phyloP scores from a whole-genome alignment of 23 tunicate species.

The Botrylloides violaceus region DNA sequence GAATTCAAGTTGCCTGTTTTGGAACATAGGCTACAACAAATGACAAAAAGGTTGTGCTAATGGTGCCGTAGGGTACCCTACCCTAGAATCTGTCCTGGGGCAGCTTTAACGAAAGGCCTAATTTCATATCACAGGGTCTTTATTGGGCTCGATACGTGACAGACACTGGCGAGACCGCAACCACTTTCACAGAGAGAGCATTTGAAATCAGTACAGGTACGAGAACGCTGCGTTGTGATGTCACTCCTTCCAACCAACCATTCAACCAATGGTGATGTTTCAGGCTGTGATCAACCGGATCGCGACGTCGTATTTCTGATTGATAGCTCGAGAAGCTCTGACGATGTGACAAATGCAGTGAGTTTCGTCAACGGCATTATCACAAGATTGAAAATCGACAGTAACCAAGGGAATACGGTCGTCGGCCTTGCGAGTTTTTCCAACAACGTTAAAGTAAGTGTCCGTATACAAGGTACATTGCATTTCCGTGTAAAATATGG shows the following conservation, averaged over 20 bases:
- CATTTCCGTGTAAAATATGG: too few relatives aligned
- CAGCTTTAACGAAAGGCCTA: too few relatives aligned
- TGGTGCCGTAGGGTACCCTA: too few relatives aligned
- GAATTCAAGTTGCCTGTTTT: too few relatives aligned
- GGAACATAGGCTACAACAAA: too few relatives aligned
- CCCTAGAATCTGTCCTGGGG: too few relatives aligned
- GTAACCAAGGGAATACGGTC: slow-evolving; percentile 22
- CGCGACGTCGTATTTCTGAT: slow-evolving; percentile 65
- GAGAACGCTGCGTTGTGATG: too few relatives aligned
- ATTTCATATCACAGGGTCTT: background rate
- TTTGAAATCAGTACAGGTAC: background rate
- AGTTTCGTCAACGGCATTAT: slow-evolving; percentile 16
- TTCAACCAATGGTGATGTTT: too few relatives aligned
- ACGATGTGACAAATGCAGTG: slow-evolving; percentile 26
- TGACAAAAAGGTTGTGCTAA: too few relatives aligned
- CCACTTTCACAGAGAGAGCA: background rate
- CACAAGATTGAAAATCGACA: slow-evolving; percentile 20
- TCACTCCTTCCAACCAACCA: too few relatives aligned
- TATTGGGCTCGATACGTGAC: background rate
- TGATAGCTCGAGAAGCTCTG: slow-evolving; percentile 28
- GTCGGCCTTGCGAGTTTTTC: slow-evolving; percentile 41
- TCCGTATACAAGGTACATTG: too few relatives aligned
- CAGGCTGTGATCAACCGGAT: slow-evolving; percentile 15
- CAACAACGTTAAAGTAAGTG: background rate
- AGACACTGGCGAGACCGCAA: background rate